Evolutionary conservation across 2,888 invertebrate genomes (phyloP).

Genomic region (Myathropa florea): DNA sequence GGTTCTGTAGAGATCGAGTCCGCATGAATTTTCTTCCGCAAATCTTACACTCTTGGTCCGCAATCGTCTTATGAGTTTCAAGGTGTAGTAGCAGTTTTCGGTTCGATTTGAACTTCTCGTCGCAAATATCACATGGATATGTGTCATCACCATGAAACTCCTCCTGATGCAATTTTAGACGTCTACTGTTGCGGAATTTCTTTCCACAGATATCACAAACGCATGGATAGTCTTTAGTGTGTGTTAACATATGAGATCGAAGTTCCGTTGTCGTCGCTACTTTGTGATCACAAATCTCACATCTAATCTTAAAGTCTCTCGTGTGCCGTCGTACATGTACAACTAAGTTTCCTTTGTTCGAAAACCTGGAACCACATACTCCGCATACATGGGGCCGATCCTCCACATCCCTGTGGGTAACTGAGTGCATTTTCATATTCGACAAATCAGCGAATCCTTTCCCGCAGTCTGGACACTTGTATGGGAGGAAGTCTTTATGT

Average conservation of each 20-base stretch:
- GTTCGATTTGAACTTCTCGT: background rate
- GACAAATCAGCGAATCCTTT: conserved; percentile 6
- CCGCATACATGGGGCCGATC: conserved; percentile 12
- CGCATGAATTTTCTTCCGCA: conserved; percentile 6
- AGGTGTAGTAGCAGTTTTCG: conserved; percentile 19
- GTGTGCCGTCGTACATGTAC: conserved; percentile 28
- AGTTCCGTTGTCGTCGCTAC: conserved; percentile 11
- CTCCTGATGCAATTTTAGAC: background rate
- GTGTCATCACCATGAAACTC: background rate
- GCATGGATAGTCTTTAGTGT: conserved; percentile 9
- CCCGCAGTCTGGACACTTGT: conserved; percentile 11
- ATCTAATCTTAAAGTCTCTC: background rate
- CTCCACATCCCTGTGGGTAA: conserved; percentile 10
- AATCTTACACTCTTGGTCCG: background rate
- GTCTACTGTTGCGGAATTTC: background rate
- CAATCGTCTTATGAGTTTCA: background rate
- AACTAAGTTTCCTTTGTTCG: conserved; percentile 1
- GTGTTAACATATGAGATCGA: conserved; percentile 2
- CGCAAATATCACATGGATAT: background rate
- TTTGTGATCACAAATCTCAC: background rate
- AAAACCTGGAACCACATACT: conserved; percentile 4
- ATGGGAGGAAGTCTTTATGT: conserved; percentile 8
- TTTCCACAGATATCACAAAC: conserved; percentile 26
- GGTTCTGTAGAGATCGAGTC: background rate
- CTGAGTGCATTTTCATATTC: background rate